Conservation (phyloP, 2,888 invertebrate genomes). For the Nebria brevicollis region DNA sequence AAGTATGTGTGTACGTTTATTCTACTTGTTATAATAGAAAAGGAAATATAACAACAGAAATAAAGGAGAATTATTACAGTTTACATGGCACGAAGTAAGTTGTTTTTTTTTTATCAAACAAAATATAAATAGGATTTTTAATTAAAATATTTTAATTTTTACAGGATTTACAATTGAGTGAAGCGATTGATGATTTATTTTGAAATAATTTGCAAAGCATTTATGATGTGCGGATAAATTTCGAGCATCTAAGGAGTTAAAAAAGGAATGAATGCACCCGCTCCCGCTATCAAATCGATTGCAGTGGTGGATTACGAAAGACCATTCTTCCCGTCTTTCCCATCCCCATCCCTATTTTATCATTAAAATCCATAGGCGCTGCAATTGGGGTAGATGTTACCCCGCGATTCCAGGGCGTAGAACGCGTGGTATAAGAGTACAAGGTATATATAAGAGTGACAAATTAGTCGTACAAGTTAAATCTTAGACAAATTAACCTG, state of each 20-base stretch:
- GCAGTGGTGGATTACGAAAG: not conserved
- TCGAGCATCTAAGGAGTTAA: not conserved
- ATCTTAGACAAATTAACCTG: constrained; percentile 47
- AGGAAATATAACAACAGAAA: not conserved
- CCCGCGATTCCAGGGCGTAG: not conserved
- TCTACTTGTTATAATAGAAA: not conserved
- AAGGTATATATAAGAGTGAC: constrained; percentile 29
- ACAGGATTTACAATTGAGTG: too few relatives aligned
- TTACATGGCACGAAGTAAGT: not conserved
- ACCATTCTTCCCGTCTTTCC: not conserved
- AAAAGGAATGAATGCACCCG: constrained; percentile 24
- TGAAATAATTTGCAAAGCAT: too few relatives aligned
- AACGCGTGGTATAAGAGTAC: not conserved
- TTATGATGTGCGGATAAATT: too few relatives aligned
- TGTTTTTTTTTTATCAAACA: too few relatives aligned
- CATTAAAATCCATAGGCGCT: constrained; percentile 33
- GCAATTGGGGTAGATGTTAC: constrained; percentile 13
- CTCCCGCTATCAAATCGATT: not conserved
- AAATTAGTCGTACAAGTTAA: constrained; percentile 40
- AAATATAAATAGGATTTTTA: too few relatives aligned
- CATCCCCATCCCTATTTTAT: not conserved
- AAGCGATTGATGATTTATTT: not conserved
- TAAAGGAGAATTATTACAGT: not conserved
- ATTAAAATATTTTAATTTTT: too few relatives aligned
- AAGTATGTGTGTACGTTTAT: not conserved